phyloP scores from a whole-genome alignment of 2,113 vertebrate genomes.

The Abramis brama region DNA sequence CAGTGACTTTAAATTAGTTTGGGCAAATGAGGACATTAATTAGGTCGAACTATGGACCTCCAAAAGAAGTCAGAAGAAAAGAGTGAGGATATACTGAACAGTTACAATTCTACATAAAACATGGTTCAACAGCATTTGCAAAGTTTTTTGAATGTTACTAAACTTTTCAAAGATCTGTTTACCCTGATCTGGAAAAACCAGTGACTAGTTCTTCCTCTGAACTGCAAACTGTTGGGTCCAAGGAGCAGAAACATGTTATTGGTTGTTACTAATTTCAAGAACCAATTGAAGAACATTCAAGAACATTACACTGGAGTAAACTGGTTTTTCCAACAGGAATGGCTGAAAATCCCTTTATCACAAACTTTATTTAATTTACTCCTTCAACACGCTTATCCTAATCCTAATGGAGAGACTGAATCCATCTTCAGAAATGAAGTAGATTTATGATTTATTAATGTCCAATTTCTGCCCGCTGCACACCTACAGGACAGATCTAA shows the following conservation, averaged over 20 bases:
- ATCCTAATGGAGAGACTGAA: neutral
- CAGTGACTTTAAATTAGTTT: too few species aligned
- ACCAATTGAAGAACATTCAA: neutral
- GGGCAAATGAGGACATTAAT: too few species aligned
- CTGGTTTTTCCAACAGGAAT: neutral
- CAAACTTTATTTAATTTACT: constrained; percentile 21
- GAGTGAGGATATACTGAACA: too few species aligned
- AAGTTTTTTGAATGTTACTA: too few species aligned
- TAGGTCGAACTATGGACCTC: too few species aligned
- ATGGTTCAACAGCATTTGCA: too few species aligned
- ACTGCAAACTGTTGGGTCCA: neutral
- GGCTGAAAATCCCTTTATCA: neutral
- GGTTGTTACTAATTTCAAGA: neutral
- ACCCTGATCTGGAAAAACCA: neutral
- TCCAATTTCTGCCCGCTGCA: neutral
- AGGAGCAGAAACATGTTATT: neutral
- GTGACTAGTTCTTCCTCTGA: neutral
- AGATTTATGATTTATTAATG: constrained; percentile 29
- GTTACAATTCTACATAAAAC: too few species aligned
- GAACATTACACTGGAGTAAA: neutral
- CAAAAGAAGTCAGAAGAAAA: too few species aligned
- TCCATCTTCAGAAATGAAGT: neutral
- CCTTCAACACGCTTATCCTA: neutral
- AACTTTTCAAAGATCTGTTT: too few species aligned
- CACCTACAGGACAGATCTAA: neutral